Percentiles rank a stretch among this genome's conserved stretches.
These are phyloP conservation scores for Novumbra hubbsi DNA, from an alignment of 2,797 vertebrate genomes.

Conservation along the genomic window DNA sequence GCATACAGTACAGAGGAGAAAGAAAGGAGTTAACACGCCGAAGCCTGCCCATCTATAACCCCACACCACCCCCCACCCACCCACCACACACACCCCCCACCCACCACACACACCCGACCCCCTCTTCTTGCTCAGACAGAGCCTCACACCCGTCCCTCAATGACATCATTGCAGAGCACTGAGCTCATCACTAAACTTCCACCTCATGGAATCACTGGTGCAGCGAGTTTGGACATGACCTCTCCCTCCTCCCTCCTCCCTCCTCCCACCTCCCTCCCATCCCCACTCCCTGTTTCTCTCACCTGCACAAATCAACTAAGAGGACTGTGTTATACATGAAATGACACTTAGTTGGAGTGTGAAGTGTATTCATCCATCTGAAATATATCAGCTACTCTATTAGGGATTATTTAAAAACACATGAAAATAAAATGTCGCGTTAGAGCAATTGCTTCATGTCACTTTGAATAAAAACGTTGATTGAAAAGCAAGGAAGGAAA, in stretches of 20 bases:
- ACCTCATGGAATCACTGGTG: slow-evolving; percentile 43
- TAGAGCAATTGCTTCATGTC: neutral
- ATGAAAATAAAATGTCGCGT: neutral
- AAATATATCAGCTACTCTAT: neutral
- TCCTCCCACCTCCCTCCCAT: slow-evolving; percentile 13
- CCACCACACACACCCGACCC: neutral
- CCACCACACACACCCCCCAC: neutral
- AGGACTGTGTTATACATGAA: neutral
- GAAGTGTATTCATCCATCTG: neutral
- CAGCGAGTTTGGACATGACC: slow-evolving; percentile 69
- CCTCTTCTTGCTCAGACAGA: slow-evolving; percentile 44
- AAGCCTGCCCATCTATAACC: neutral
- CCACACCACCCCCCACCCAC: neutral
- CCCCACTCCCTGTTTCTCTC: slow-evolving; percentile 19
- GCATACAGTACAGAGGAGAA: neutral
- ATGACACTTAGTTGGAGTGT: neutral
- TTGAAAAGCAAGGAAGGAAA: slow-evolving; percentile 3
- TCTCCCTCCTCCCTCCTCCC: slow-evolving; percentile 2
- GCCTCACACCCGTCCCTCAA: slow-evolving; percentile 55
- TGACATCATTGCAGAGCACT: slow-evolving; percentile 73
- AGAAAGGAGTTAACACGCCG: neutral
- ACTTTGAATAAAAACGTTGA: neutral
- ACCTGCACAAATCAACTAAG: neutral
- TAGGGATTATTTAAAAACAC: slow-evolving; percentile 1
- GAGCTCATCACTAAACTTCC: slow-evolving; percentile 70